Evolutionary conservation across 2,113 vertebrate species (phyloP), one percentile per base, ranked within the genome.

Genomic region (Ptilorrhoa leucosticta): DNA sequence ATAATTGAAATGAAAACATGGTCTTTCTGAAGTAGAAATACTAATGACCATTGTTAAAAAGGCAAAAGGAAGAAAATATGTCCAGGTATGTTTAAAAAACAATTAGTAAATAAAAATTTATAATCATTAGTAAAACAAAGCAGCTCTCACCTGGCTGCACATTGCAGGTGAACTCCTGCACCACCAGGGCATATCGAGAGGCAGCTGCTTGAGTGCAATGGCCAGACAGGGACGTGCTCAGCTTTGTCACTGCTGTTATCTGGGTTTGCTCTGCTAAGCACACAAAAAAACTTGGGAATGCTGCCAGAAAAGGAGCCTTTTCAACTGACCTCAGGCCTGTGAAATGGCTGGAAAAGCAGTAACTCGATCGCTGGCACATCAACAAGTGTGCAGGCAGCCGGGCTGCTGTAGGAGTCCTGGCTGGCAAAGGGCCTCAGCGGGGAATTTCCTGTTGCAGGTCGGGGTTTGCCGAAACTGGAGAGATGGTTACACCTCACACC

Each of bases 181-280:
- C 45, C 80, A 47, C 28, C 53, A 70, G 57, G 35, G 19, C 3
- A 4, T 14, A 24, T 11, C 0, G 0, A 68, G 80, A n/a, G 0
- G 2, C 1, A 3, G 3, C 19, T 64, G 42, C 53, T 91, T 20
- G 10, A 53, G 8, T 23, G 20, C 37, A 42, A 11, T 13, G 28
- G 56, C 53, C 11, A 14, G 33, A 17, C 1, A 0, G 2, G 27
- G 58, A 60, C 0, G 1, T 12, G 54, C 13, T 0, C 1, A 31
- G 56, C 30, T 87, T 39, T 56, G 24, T n/a, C 4, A 2, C 81
- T 39, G n/a, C 53, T 58, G 7, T 57, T 53, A 37, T 50, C 73
- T 61, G 30, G 30, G 11, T 58, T 60, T 69, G 45, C 75, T 58
- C 44, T 69, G 70, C 81, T 76, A 65, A 71, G 57, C 73, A 61